Evolutionary conservation across 2,797 vertebrate species (phyloP), one percentile per base, ranked within the genome.

Genomic region (Sebastes ruberrimus): DNA sequence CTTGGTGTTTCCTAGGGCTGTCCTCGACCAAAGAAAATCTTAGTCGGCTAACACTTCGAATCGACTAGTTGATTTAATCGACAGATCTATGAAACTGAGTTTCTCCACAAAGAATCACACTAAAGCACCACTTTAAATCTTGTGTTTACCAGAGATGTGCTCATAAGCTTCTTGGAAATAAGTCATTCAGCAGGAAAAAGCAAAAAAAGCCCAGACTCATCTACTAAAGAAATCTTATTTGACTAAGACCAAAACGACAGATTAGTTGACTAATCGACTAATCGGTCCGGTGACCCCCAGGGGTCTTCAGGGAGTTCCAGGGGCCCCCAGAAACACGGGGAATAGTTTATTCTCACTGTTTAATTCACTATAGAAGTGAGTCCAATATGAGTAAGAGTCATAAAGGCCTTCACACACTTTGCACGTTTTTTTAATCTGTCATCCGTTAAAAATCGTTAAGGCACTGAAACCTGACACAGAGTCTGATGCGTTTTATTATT

Each of bases 191-290:
- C 18, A 49, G 0, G 49, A 53, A 53, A 53, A n/a, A 53, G 9
- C 38, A 10, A 5, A 9, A 10, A n/a, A n/a, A 52, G 18, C 16
- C 5, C 16, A 4, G 8, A 53, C 9, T 53, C 0, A 53, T 52
- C 49, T n/a, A 52, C 49, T n/a, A 9, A 10, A 52, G 20, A 52
- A 10, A 49, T 49, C 46, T 0, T 49, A 49, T 7, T 49, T 16
- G 20, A 52, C 18, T 46, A 10, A 0, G 9, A n/a, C 46, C 46
- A 52, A 52, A n/a, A 52, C 9, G 0, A 10, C 0, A 0, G 9
- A 3, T 52, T 52, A 52, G 49, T 52, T 0, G 46, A 49, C 16
- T 18, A 49, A 49, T 49, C 7, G 42, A 49, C 46, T 49, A 18
- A 35, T 32, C 10, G 30, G 20, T 35, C 30, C 30, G 20, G 10